phyloP scores from a whole-genome alignment of 2,797 vertebrate species.

The Xenentodon cancila region DNA sequence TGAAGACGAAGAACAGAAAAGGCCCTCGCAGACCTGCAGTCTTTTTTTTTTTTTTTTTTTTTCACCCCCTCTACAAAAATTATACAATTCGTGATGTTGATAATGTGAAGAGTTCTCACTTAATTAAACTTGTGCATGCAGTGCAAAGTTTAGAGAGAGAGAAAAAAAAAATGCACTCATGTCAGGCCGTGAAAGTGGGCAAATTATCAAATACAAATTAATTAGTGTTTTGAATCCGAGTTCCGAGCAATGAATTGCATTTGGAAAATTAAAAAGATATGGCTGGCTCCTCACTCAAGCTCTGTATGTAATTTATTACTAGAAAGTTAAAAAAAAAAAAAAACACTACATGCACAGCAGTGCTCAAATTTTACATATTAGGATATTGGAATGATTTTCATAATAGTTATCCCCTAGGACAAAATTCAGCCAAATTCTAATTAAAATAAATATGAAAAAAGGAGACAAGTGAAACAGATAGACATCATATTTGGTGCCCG shows the following conservation, averaged over 20 bases:
- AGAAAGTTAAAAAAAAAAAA: slow-evolving; percentile 62
- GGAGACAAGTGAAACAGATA: slow-evolving; percentile 49
- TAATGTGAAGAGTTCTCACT: slow-evolving; percentile 72
- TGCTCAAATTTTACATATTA: slow-evolving; percentile 64
- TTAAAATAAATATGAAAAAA: slow-evolving; percentile 70
- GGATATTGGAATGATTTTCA: slow-evolving; percentile 57
- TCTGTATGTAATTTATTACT: slow-evolving; percentile 69
- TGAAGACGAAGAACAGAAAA: slow-evolving; percentile 43
- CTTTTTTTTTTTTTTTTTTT: slow-evolving; percentile 15
- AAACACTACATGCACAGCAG: slow-evolving; percentile 60
- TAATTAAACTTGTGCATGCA: slow-evolving; percentile 83
- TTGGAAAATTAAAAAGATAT: slow-evolving; percentile 85
- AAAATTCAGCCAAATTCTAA: slow-evolving; percentile 58
- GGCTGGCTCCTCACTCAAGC: slow-evolving; percentile 48
- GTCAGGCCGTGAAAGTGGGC: slow-evolving; percentile 77
- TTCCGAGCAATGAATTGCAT: slow-evolving; percentile 79
- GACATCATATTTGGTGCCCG: slow-evolving; percentile 35
- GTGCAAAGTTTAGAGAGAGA: slow-evolving; percentile 81
- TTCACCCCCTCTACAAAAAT: slow-evolving; percentile 26
- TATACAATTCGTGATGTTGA: slow-evolving; percentile 69
- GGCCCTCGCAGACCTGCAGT: slow-evolving; percentile 51
- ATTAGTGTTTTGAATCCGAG: slow-evolving; percentile 80
- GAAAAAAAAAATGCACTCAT: slow-evolving; percentile 63
- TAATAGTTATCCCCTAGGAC: slow-evolving; percentile 65
- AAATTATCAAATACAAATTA: slow-evolving; percentile 86